These are phyloP conservation scores for Harpalus rufipes DNA, from an alignment of 2,888 invertebrate species.

Conservation along the genomic window DNA sequence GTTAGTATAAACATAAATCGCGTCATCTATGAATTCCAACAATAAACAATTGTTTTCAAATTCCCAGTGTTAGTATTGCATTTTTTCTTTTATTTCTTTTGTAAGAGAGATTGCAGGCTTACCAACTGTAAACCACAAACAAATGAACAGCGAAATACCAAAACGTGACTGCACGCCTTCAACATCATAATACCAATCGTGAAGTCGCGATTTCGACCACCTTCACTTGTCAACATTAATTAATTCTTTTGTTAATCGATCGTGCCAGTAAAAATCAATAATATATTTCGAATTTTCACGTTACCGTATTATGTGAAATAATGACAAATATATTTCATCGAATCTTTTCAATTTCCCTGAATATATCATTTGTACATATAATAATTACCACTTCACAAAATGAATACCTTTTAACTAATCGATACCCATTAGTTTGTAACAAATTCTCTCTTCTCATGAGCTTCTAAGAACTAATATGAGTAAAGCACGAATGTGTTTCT, in stretches of 20 bases:
- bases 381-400: too few species aligned
- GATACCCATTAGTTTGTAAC: too few species aligned
- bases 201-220: slow-evolving; percentile 26
- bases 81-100: slow-evolving; percentile 28
- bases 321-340: too few species aligned
- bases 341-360: too few species aligned
- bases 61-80: slow-evolving; percentile 10
- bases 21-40: background rate
- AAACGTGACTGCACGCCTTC: slow-evolving; percentile 49
- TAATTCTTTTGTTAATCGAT: background rate
- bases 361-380: too few species aligned
- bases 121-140: slow-evolving; percentile 39
- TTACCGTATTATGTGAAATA: too few species aligned
- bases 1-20: background rate
- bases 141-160: slow-evolving; percentile 54
- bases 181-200: slow-evolving; percentile 28
- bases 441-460: background rate
- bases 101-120: slow-evolving; percentile 13
- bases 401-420: too few species aligned
- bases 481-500: background rate
- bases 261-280: background rate
- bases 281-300: too few species aligned
- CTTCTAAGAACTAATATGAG: background rate
- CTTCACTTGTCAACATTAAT: slow-evolving; percentile 19
- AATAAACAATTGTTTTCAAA: slow-evolving; percentile 20